phyloP scores from a whole-genome alignment of 2,797 vertebrate species.

The Sus cebifrons region DNA sequence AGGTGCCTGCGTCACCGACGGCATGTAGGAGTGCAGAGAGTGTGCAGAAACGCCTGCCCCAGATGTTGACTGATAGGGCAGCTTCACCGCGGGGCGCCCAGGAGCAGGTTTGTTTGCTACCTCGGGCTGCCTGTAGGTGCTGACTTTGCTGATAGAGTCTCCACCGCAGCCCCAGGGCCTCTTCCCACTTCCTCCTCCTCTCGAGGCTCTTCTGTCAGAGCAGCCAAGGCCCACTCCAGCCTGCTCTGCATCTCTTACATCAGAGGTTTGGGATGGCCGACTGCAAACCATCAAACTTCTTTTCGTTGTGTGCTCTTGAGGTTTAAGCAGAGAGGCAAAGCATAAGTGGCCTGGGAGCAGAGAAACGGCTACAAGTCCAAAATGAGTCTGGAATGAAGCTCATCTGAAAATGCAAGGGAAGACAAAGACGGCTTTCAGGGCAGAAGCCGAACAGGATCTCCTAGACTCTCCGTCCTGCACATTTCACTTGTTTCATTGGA shows the following conservation, averaged over 20 bases:
- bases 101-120: background rate
- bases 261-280: background rate
- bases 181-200: conserved; percentile 77
- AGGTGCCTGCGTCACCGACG: background rate
- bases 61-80: background rate
- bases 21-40: background rate
- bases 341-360: background rate
- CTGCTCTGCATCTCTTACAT: conserved; percentile 38
- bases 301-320: conserved; percentile 41
- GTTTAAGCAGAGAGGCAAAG: background rate
- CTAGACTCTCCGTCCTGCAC: background rate
- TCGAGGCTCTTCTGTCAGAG: background rate
- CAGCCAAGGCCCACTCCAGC: background rate
- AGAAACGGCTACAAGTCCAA: background rate
- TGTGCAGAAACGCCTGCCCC: background rate
- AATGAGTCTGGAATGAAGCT: background rate
- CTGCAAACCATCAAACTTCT: background rate
- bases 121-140: background rate
- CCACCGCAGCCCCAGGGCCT: conserved; percentile 27
- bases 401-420: background rate
- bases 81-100: background rate
- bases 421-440: background rate
- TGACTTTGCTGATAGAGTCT: conserved; percentile 48
- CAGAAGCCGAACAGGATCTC: background rate
- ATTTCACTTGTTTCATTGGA: conserved; percentile 29